Percentiles rank a stretch among this genome's conserved stretches.
Evolutionary conservation across 2,113 vertebrate species (phyloP).

Genomic region (Romanogobio albipinnatus): DNA sequence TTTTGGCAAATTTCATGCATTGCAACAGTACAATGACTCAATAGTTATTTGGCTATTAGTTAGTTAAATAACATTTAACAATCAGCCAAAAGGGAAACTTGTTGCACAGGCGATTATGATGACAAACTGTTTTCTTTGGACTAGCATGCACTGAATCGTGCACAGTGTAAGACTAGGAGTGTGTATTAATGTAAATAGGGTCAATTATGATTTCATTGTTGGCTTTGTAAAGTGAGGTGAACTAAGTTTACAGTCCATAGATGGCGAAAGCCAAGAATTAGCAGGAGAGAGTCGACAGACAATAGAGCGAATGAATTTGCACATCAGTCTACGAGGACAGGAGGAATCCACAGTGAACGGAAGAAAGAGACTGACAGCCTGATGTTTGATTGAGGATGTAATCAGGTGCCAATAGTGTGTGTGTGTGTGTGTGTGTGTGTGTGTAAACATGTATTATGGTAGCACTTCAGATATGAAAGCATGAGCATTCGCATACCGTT

Average conservation of each 20-base stretch:
- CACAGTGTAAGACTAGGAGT: not conserved
- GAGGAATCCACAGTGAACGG: conserved; percentile 35
- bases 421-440: not conserved
- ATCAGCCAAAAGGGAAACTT: not conserved
- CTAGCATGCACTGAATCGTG: not conserved
- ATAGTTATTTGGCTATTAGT: not conserved
- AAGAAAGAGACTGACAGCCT: conserved; percentile 42
- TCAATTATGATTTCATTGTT: not conserved
- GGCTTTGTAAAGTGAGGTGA: conserved; percentile 44
- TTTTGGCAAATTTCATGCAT: not conserved
- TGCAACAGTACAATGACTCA: not conserved
- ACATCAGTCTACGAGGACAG: conserved; percentile 56
- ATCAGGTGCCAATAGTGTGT: not conserved
- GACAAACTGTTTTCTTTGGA: not conserved
- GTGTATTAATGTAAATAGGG: not conserved
- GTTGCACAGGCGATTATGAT: not conserved
- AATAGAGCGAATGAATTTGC: conserved; percentile 66
- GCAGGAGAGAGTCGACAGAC: conserved; percentile 55
- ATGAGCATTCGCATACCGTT: not conserved
- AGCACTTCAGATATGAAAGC: not conserved
- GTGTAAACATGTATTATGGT: not conserved
- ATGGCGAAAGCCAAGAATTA: conserved; percentile 66
- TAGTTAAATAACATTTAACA: not conserved
- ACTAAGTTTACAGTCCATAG: conserved; percentile 62
- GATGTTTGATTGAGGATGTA: conserved; percentile 3